Evolutionary conservation across 2,797 vertebrate genomes (phyloP).

Genomic region (Pipistrellus nathusii): DNA sequence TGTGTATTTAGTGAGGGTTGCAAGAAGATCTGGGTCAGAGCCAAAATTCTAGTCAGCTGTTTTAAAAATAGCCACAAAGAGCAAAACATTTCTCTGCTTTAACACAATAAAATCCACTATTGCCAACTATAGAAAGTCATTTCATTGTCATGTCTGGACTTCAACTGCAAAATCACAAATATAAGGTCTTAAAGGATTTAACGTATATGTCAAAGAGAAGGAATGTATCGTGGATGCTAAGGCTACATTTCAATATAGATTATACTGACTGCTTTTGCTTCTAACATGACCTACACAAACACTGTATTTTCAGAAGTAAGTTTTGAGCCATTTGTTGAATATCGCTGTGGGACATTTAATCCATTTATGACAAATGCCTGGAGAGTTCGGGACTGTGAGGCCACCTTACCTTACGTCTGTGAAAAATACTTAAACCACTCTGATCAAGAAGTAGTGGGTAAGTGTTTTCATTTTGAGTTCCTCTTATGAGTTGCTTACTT

Average conservation of each 20-base stretch:
- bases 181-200: background rate
- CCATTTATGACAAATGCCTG: slow-evolving; percentile 88
- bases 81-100: slow-evolving; percentile 35
- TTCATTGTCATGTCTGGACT: background rate
- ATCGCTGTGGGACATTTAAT: slow-evolving; percentile 92
- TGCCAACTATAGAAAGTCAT: slow-evolving; percentile 8
- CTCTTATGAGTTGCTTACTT: slow-evolving; percentile 10
- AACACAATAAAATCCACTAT: slow-evolving; percentile 21
- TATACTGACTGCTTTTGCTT: slow-evolving; percentile 26
- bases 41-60: slow-evolving; percentile 8
- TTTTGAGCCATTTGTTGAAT: slow-evolving; percentile 86
- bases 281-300: slow-evolving; percentile 65
- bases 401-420: slow-evolving; percentile 94
- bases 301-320: slow-evolving; percentile 88
- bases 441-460: slow-evolving; percentile 89
- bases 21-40: background rate
- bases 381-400: slow-evolving; percentile 92
- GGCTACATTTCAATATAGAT: background rate
- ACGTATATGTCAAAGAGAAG: background rate
- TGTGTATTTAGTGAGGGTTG: background rate
- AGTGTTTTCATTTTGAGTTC: slow-evolving; percentile 72
- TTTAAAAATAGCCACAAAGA: slow-evolving; percentile 59
- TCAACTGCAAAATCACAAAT: background rate
- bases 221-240: background rate
- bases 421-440: slow-evolving; percentile 92